Evolutionary conservation across 2,113 vertebrate genomes (phyloP).

Genomic region (Marcusenius ussheri): DNA sequence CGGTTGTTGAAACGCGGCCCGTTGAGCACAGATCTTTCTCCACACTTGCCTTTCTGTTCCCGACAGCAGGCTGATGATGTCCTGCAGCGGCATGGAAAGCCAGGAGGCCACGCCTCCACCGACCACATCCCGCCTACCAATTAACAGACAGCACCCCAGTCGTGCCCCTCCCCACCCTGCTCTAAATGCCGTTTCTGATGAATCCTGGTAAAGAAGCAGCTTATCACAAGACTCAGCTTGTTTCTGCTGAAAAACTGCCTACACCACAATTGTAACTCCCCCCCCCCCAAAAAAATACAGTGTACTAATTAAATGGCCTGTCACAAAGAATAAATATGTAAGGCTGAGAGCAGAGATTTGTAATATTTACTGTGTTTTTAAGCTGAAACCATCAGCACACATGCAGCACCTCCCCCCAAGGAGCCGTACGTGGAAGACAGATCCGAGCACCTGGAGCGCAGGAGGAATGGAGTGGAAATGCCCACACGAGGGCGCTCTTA

Average conservation of each 20-base stretch:
- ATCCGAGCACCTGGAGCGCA: background rate
- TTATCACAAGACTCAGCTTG: slow-evolving; percentile 7
- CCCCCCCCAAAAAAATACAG: background rate
- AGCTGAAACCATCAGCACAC: background rate
- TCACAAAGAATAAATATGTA: slow-evolving; percentile 7
- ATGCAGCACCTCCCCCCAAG: background rate
- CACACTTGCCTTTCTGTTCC: background rate
- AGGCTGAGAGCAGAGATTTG: background rate
- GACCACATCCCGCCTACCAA: background rate
- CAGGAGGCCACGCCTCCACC: background rate
- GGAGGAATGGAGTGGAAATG: background rate
- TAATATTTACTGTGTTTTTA: background rate
- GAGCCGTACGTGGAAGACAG: background rate
- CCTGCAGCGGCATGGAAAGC: background rate
- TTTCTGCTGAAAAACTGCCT: background rate
- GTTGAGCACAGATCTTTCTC: background rate
- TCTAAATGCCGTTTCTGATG: background rate
- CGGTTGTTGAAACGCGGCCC: background rate
- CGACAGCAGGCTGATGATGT: background rate
- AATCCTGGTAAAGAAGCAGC: slow-evolving; percentile 29
- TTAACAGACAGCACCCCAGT: background rate
- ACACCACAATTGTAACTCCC: background rate
- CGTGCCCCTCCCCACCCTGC: background rate
- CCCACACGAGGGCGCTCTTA: background rate
- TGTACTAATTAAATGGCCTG: background rate